These are phyloP conservation scores for Arothron firmamentum DNA, from an alignment of 2,113 vertebrate species.

Conservation along the genomic window DNA sequence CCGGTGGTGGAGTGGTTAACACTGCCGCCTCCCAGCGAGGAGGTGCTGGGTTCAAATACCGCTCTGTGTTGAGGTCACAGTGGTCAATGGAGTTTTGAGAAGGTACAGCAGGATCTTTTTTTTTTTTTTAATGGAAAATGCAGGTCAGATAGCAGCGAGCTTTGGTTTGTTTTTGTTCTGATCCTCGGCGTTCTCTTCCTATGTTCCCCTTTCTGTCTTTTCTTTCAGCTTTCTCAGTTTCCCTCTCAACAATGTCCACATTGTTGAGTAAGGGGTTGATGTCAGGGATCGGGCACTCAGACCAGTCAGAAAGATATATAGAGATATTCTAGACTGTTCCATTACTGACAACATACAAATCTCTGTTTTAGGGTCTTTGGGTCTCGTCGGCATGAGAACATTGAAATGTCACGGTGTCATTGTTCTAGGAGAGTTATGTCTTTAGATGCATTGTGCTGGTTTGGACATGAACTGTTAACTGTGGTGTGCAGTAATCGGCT, in stretches of 20 bases:
- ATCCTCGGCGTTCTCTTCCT: neutral
- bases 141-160: too few relatives aligned
- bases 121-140: too few relatives aligned
- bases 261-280: constrained; percentile 59
- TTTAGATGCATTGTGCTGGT: neutral
- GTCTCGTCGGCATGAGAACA: constrained; percentile 4
- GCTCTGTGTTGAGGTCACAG: too few relatives aligned
- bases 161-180: neutral
- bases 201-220: constrained; percentile 8
- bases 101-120: too few relatives aligned
- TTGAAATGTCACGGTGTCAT: constrained; percentile 25
- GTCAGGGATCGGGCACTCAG: constrained; percentile 48
- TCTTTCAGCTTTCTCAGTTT: neutral
- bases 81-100: too few relatives aligned
- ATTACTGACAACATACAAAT: constrained; percentile 13
- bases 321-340: constrained; percentile 38
- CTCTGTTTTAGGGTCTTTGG: constrained; percentile 39
- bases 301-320: constrained; percentile 14
- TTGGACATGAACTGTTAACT: neutral
- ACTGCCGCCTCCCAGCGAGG: too few relatives aligned
- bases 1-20: too few relatives aligned
- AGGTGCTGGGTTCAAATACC: too few relatives aligned
- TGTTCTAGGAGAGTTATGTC: constrained; percentile 10
- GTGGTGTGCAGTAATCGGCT: neutral
- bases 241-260: constrained; percentile 53